Base-by-base conservation (phyloP, 1,140 invertebrate genomes). In the Zaprionus lachaisei region DNA sequence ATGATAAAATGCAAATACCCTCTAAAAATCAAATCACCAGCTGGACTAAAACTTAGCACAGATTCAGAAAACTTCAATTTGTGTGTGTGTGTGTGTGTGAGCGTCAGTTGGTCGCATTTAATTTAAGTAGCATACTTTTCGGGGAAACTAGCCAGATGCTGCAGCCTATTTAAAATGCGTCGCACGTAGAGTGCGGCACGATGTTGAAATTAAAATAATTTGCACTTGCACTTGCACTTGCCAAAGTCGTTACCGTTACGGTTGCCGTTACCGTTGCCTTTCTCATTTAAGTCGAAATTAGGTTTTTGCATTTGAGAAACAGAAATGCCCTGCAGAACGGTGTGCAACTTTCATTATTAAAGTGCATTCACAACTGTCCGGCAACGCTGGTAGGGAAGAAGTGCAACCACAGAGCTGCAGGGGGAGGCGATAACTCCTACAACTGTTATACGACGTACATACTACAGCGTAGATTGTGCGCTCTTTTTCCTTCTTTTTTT, bases 151-250 rank as follows among this genome's bases (percentile, higher is more conserved):
- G 34, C 47, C n/a, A 26, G 28, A 49, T 17, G 15, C 24, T 38
- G 55, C 54, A 54, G 38, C 55, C 58, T 65, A 66, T 51, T 60
- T 60, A 61, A 38, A 51, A 71, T 62, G 57, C 71, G 67, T 76
- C 84, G 73, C 84, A 87, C 84, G 80, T 83, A 58, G 77, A 70
- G 65, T 87, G 15, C 56, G 67, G 64, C 76, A 74, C 75, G 81
- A 81, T 73, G 81, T 90, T 79, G 58, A 84, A 90, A 89, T 89
- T 76, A 80, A 89, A 90, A 89, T 89, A 79, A 81, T 90, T 90
- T 87, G 68, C 74, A 79, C 64, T 69, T 65, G 74, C 67, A 83
- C 70, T 89, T 83, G 80, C 74, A n/a, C 20, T 26, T 56, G 54
- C 54, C 5, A 5, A 6, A 5, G 24, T n/a, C 11, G 15, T 26